Conservation (phyloP, 2,113 vertebrate species). For the Paradoxurus hermaphroditus region DNA sequence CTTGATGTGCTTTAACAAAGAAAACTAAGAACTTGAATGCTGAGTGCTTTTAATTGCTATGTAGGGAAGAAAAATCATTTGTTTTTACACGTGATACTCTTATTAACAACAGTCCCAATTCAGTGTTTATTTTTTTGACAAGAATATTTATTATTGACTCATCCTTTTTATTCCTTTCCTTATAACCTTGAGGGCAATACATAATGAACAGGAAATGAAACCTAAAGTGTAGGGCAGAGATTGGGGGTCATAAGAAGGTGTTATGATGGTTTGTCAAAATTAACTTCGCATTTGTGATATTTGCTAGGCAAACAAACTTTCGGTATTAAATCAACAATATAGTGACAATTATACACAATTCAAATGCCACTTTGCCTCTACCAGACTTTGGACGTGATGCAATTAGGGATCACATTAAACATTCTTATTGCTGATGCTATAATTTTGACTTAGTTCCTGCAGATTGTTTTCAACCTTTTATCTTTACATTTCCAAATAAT, state of each 20-base stretch:
- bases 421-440: conserved; percentile 26
- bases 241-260: background rate
- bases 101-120: conserved; percentile 38
- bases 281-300: conserved; percentile 52
- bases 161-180: conserved; percentile 59
- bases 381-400: background rate
- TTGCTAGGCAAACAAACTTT: conserved; percentile 47
- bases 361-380: background rate
- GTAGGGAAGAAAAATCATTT: conserved; percentile 78
- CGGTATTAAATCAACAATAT: conserved; percentile 39
- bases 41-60: conserved; percentile 67
- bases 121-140: conserved; percentile 48
- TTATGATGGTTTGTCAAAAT: conserved; percentile 53
- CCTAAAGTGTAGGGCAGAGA: background rate
- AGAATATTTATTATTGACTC: conserved; percentile 56
- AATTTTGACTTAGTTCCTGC: conserved; percentile 53
- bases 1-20: conserved; percentile 67
- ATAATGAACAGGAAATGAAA: conserved; percentile 38
- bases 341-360: conserved; percentile 43
- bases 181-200: conserved; percentile 41
- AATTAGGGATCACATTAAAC: conserved; percentile 35
- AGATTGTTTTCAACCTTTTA: conserved; percentile 44
- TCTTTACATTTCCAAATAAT: conserved; percentile 33
- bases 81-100: conserved; percentile 71
- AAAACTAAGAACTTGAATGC: conserved; percentile 62